Evolutionary conservation across 2,113 vertebrate genomes (phyloP), one percentile per base, ranked within the genome.

Genomic region (Lepisosteus osseus): DNA sequence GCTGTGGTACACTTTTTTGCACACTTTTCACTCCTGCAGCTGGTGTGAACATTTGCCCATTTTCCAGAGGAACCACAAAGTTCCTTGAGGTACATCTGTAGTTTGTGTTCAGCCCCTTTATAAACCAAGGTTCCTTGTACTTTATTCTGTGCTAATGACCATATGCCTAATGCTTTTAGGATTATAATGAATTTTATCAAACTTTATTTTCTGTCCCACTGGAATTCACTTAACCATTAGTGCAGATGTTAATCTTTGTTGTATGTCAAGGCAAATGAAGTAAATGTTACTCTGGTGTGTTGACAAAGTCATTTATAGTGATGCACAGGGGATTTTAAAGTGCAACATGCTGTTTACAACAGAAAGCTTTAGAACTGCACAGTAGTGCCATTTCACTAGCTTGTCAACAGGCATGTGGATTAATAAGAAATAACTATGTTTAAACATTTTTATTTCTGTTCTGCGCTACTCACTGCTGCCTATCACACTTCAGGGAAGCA

Each of bases 41-140:
- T 86, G 79, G 76, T 77, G 14, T 45, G 79, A 83, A 78, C 74
- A 78, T 80, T 79, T 83, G 64, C 72, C 75, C 77, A 70, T 66
- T 76, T 83, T 83, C 69, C 77, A 86, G 72, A 59, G 57, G n/a
- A 59, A 59, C 57, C 57, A 65, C 62, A 65, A 29, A 65, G 29
- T 65, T 11, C 62, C 62, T 41, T 17, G 9, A 59, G 11, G 57
- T 15, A 59, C 13, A 59, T 59, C 12, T 59, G 57, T 59, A 15
- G 14, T 13, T 59, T 59, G 57, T 13, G 57, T 15, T 59, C 5
- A 13, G 12, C 47, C 59, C 17, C 17, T 61, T 29, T 61, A 61
- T 61, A 61, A 61, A 61, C 59, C 47, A 51, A 61, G 17, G 3
- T 11, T 61, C 17, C 13, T 61, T 6, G 59, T 11, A 29, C 6